Evolutionary conservation across 2,113 vertebrate genomes (phyloP), one percentile per base, ranked within the genome.

Genomic region (Corythornis cristatus): DNA sequence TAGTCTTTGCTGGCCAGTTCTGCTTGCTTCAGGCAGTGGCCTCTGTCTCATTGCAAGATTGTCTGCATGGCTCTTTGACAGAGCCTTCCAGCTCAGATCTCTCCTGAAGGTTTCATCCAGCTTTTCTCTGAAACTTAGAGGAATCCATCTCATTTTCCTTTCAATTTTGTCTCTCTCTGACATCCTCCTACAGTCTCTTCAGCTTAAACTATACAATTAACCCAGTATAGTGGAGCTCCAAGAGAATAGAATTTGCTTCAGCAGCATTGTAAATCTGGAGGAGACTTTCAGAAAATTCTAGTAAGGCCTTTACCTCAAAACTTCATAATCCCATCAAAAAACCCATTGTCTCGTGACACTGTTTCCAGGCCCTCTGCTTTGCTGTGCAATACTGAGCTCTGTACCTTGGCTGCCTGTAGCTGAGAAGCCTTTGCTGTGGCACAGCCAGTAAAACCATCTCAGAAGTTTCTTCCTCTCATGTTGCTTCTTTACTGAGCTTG

Each of bases 51-150:
- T n/a, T 88, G 64, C 79, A 80, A 60, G 51, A 79, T 65, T 7
- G 6, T 58, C 33, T 51, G 23, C 23, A 5, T 20, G 33, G 50
- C 15, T 70, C 65, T 88, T 81, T 42, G 60, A 65, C 46, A 23
- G 76, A 54, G 5, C 53, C 54, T 90, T 88, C 29, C 25, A 25
- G 73, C 45, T 80, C 0, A 0, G 21, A 53, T 92, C 21, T 70
- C 31, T 73, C 21, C 26, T 48, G n/a, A 53, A 92, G 28, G 64
- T 86, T 92, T 95, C 65, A 77, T 71, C 31, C 23, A 66, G 51
- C 16, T 23, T 65, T 86, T 73, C 50, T 88, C 33, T 3, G 6
- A 46, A 92, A 61, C 17, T 25, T 50, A n/a, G 61, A 71, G 71
- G 28, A 81, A 50, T 70, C 37, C 31, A 0, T 62, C 28, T 75